phyloP scores from a whole-genome alignment of 1,140 invertebrate genomes.

The Micrasema longulum region DNA sequence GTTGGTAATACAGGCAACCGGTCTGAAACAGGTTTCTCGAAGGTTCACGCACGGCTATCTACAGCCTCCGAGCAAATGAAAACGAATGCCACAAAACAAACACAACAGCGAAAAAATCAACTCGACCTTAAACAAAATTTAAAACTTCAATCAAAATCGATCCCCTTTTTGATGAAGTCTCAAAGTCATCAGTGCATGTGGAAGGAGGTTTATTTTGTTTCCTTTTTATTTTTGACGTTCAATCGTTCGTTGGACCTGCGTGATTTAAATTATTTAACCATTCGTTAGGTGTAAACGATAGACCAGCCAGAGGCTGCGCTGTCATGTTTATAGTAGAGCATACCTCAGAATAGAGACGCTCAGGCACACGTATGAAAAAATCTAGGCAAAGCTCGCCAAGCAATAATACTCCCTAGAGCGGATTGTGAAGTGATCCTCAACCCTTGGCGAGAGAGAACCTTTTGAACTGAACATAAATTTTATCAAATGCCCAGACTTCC shows the following conservation, averaged over 20 bases:
- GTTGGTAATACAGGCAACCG: neutral
- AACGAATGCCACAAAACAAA: neutral
- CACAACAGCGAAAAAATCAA: neutral
- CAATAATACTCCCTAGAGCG: constrained; percentile 1
- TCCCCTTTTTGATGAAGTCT: too few relatives aligned
- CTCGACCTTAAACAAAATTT: neutral
- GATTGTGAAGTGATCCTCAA: constrained; percentile 4
- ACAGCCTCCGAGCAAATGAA: neutral
- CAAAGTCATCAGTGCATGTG: too few relatives aligned
- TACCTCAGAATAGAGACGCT: constrained; percentile 4
- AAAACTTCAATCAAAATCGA: neutral
- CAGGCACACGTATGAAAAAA: constrained; percentile 31
- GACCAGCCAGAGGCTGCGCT: neutral
- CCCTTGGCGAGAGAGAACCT: too few relatives aligned
- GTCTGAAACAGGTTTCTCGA: constrained; percentile 16
- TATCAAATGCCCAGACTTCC: too few relatives aligned
- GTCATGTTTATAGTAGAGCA: constrained; percentile 10
- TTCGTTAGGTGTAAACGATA: constrained; percentile 11
- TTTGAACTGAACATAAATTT: too few relatives aligned
- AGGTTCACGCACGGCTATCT: constrained; percentile 25
- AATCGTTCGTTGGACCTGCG: neutral
- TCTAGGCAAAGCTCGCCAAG: constrained; percentile 21
- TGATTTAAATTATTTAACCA: neutral
- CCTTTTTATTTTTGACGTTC: neutral
- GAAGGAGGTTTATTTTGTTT: too few relatives aligned